Evolutionary conservation across 2,888 invertebrate genomes (phyloP), one percentile per base, ranked within the genome.

Genomic region (Andrena hattorfiana): DNA sequence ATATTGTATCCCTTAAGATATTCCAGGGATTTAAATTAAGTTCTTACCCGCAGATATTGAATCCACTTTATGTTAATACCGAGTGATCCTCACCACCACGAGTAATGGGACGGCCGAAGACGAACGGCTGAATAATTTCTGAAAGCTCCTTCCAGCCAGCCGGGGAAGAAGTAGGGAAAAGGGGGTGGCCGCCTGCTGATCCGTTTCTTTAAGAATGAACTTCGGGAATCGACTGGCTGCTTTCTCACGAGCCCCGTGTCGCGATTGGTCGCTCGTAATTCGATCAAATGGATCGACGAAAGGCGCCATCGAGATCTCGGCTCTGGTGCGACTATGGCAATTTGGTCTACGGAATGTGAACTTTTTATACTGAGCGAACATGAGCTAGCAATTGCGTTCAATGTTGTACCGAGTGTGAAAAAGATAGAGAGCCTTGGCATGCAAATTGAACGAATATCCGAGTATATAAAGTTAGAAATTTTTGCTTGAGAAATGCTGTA

Each of bases 1-100:
- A 90, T 89, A 88, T 91, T 90, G 89, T 89, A 89, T 89, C 85
- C 89, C 84, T 88, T 90, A 90, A 91, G 87, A 93, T 90, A 91
- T 92, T 91, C 87, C 86, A 76, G 68, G 87, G 86, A 90, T 90
- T 90, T 89, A 88, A 92, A 92, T 92, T 90, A 92, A 92, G 91
- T 90, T 90, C 90, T 91, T 89, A 82, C 79, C 84, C 83, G 81
- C 80, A 88, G 90, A 92, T 92, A 92, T 91, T 91, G 90, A 91
- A 91, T 92, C 90, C 86, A 89, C 89, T 92, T 92, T 92, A 92
- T 92, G 91, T 91, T 92, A 92, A 92, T 92, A 81, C 87, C 83
- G 83, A 66, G 81, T 81, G 85, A 83, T 89, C 83, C 83, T 79
- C 68, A 62, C 75, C 77, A 62, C 69, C 63, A 49, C 64, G 68